Evolutionary conservation across 1,140 invertebrate species (phyloP), one percentile per base, ranked within the genome.

Genomic region (Cherax quadricarinatus): DNA sequence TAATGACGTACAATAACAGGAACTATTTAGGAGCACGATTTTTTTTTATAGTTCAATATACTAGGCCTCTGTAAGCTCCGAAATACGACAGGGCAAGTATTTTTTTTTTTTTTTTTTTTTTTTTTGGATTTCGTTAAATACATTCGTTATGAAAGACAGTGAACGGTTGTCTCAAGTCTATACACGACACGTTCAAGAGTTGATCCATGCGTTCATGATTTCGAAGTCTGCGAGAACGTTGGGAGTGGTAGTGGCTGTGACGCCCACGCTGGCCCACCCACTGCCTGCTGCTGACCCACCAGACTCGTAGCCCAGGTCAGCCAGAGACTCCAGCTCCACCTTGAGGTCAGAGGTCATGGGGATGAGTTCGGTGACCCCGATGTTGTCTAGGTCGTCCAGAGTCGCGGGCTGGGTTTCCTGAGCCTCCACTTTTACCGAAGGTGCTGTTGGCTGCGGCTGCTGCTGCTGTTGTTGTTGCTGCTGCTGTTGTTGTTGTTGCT

Each of bases 401-500:
- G 93, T 94, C 75, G 93, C 91, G 7, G 93, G 90, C 24, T 88
- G 90, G 62, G 90, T 85, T 66, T 93, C 93, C 18, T 83, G 90
- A 66, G 93, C 93, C 66, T 94, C 93, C 82, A 94, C 93, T 92
- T 94, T 93, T 41, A 93, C 84, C 53, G 49, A 51, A 62, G 62
- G 86, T 30, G 89, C 92, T 94, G 89, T 51, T 94, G 94, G 86
- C 95, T 95, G 94, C 95, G 94, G 94, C 95, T 88, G 73, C 57
- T 82, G 60, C 53, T 60, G 70, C 1, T 91, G 89, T 0, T 86
- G 89, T 1, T 91, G 89, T 24, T 92, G 93, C 94, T 91, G 51
- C 94, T 94, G 85, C 95, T 95, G 93, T 95, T 94, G 94, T 95
- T 95, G 95, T 95, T 95, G 93, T 95, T 95, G 82, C 95, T 95